phyloP scores from a whole-genome alignment of 2,113 vertebrate species.

The Lanius collurio region DNA sequence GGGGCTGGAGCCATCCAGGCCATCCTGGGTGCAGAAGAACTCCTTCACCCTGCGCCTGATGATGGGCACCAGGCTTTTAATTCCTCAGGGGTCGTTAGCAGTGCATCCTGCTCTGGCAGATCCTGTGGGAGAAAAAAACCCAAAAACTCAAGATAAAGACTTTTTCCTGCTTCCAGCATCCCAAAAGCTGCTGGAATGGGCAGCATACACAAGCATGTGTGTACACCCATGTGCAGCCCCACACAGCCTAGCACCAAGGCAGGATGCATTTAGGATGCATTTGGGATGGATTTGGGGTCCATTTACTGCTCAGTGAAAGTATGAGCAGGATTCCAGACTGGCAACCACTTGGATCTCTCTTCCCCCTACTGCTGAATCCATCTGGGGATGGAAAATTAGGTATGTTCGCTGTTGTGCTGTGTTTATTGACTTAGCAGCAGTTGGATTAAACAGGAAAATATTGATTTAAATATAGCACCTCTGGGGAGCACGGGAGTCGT shows the following conservation, averaged over 20 bases:
- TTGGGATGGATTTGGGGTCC: neutral
- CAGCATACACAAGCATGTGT: neutral
- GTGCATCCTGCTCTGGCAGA: rapidly evolving
- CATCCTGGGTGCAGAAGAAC: neutral
- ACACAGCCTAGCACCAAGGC: neutral
- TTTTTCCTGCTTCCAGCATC: neutral
- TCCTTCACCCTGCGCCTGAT: neutral
- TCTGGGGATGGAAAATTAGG: neutral
- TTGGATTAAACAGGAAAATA: conserved; percentile 46
- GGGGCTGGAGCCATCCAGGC: neutral
- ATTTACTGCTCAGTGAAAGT: neutral
- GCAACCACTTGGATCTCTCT: neutral
- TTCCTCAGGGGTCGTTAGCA: neutral
- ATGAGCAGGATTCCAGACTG: neutral
- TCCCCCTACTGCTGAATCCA: neutral
- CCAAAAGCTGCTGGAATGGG: neutral
- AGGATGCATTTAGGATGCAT: neutral
- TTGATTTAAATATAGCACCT: conserved; percentile 59
- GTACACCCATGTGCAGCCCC: neutral
- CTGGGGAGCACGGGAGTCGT: neutral
- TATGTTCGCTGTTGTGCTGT: neutral
- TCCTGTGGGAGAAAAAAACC: rapidly evolving
- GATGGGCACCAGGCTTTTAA: neutral
- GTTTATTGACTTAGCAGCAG: conserved; percentile 43
- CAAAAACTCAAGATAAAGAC: neutral